These are phyloP conservation scores for Azemiops feae DNA, from an alignment of 2,113 vertebrate genomes.

Conservation along the genomic window DNA sequence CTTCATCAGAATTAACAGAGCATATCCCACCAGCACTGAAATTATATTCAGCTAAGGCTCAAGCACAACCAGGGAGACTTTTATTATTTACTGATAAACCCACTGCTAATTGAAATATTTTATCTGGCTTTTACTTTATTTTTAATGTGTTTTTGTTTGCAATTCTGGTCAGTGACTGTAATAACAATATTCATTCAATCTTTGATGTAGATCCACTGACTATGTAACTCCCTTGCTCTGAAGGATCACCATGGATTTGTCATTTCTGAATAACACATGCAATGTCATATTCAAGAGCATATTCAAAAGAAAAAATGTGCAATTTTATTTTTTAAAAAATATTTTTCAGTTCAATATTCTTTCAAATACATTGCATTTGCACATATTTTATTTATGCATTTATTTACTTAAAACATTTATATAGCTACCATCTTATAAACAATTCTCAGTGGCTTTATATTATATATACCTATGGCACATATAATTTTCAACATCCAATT, in stretches of 20 bases:
- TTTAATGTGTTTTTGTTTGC: not conserved
- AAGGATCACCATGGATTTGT: not conserved
- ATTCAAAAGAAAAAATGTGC: not conserved
- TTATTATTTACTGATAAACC: not conserved
- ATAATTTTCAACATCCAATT: not conserved
- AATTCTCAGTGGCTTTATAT: too few relatives aligned
- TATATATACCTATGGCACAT: too few relatives aligned
- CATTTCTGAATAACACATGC: not conserved
- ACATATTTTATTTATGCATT: not conserved
- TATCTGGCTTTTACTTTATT: not conserved
- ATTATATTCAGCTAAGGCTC: not conserved
- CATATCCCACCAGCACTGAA: not conserved
- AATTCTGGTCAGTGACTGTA: not conserved
- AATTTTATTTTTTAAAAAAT: not conserved
- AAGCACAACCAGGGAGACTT: not conserved
- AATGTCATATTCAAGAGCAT: not conserved
- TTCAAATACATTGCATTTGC: not conserved
- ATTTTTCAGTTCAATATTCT: not conserved
- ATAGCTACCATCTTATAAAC: too few relatives aligned
- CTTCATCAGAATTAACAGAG: not conserved
- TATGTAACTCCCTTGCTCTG: too few relatives aligned
- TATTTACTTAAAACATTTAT: too few relatives aligned
- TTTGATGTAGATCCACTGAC: not conserved
- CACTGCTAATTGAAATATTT: not conserved
- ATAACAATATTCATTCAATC: not conserved